These are phyloP conservation scores for Ctenoplectra terminalis DNA, from an alignment of 1,140 invertebrate genomes.

Conservation along the genomic window DNA sequence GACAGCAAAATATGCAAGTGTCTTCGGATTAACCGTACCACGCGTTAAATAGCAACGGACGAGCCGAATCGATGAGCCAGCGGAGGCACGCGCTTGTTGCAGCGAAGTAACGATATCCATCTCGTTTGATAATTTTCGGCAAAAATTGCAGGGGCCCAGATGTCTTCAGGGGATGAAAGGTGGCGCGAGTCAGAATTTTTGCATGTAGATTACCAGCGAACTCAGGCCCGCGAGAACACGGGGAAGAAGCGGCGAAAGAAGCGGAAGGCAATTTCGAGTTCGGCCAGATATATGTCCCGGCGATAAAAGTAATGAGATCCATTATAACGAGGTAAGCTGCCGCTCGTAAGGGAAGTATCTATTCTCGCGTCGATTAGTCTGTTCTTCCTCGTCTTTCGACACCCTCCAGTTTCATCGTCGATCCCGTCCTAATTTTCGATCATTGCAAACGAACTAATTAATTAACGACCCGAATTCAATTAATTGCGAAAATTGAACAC, in stretches of 20 bases:
- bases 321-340: conserved; percentile 80
- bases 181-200: conserved; percentile 70
- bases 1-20: no score
- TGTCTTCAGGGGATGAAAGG: conserved; percentile 26
- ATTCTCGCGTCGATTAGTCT: conserved; percentile 25
- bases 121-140: conserved; percentile 53
- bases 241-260: conserved; percentile 36
- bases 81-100: background rate
- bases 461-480: background rate
- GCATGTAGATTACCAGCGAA: conserved; percentile 77
- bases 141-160: conserved; percentile 54
- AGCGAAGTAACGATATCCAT: conserved; percentile 52
- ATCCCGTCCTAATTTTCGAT: background rate
- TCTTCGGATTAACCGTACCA: no score
- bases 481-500: background rate
- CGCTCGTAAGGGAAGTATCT: conserved; percentile 67
- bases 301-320: conserved; percentile 83
- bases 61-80: background rate
- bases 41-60: no score
- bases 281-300: conserved; percentile 77
- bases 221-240: conserved; percentile 43
- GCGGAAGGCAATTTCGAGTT: conserved; percentile 78
- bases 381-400: background rate
- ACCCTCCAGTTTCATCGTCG: background rate
- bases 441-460: background rate